phyloP scores from a whole-genome alignment of 2,113 vertebrate genomes.

The Corydoras sp. region DNA sequence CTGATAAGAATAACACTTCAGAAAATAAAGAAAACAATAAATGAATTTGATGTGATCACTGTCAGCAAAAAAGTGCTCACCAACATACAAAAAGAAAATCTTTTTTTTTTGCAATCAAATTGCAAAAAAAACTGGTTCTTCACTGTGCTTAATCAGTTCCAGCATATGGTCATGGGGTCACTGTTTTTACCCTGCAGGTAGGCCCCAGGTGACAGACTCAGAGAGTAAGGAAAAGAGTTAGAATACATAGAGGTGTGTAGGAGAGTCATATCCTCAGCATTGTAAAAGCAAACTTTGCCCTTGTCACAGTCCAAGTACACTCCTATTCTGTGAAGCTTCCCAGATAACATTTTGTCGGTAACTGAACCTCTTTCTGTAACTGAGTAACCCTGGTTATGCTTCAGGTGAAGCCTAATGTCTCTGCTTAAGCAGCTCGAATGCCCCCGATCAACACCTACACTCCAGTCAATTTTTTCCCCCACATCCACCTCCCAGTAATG shows the following conservation, averaged over 20 bases:
- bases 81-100: background rate
- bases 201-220: constrained; percentile 43
- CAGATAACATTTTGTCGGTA: constrained; percentile 26
- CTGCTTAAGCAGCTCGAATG: constrained; percentile 33
- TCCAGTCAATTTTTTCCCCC: constrained; percentile 43
- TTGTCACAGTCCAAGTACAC: constrained; percentile 45
- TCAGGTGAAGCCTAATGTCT: constrained; percentile 37
- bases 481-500: constrained; percentile 47
- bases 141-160: constrained; percentile 19
- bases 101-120: background rate
- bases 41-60: background rate
- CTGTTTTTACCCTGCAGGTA: constrained; percentile 27
- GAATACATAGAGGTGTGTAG: constrained; percentile 24
- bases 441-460: constrained; percentile 33
- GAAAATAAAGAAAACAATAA: too few species aligned
- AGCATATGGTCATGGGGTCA: constrained; percentile 38
- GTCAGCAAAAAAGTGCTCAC: background rate
- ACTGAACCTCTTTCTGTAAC: constrained; percentile 28
- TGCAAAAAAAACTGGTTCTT: too few species aligned
- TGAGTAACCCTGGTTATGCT: constrained; percentile 39
- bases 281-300: constrained; percentile 40
- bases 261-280: constrained; percentile 40
- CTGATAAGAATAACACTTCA: too few species aligned
- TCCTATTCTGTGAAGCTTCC: constrained; percentile 36
- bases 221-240: constrained; percentile 29